A percentile compares a stretch with the other conserved stretches of the same genome.
These are phyloP conservation scores for Amiota mariae DNA, from an alignment of 2,888 invertebrate genomes.

Conservation along the genomic window DNA sequence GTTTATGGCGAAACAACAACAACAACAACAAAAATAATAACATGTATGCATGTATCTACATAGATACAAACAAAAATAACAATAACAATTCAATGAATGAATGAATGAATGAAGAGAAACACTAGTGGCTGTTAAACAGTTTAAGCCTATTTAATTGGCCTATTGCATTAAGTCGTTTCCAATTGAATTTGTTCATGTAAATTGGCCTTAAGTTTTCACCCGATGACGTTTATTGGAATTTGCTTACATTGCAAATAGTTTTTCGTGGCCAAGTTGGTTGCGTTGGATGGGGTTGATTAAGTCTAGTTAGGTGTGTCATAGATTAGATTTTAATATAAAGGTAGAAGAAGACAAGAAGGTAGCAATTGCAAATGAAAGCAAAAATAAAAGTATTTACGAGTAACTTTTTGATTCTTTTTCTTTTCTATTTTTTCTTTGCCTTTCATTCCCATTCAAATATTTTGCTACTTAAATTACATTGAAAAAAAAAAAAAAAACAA, in stretches of 20 bases:
- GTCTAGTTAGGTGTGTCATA: background rate
- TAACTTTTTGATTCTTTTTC: background rate
- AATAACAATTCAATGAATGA: background rate
- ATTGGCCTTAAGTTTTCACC: slow-evolving; percentile 68
- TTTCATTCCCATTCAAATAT: background rate
- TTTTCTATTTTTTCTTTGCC: background rate
- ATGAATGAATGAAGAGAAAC: background rate
- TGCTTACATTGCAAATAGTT: slow-evolving; percentile 22
- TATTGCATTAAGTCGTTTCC: slow-evolving; percentile 67
- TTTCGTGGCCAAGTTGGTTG: background rate
- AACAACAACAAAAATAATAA: slow-evolving; percentile 20
- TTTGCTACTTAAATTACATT: background rate
- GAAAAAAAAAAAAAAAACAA: background rate
- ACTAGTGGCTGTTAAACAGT: slow-evolving; percentile 30
- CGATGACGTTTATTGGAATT: slow-evolving; percentile 26
- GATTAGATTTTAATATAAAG: no score
- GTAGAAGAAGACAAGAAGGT: no score
- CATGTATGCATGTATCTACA: background rate
- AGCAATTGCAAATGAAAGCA: no score
- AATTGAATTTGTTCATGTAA: slow-evolving; percentile 72
- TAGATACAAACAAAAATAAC: background rate
- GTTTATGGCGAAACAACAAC: slow-evolving; percentile 30
- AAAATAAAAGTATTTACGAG: no score
- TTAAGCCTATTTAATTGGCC: slow-evolving; percentile 69
- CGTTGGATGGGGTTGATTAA: background rate